These are phyloP conservation scores for Kryptolebias ocellatus DNA, from an alignment of 2,797 vertebrate species.

Conservation along the genomic window DNA sequence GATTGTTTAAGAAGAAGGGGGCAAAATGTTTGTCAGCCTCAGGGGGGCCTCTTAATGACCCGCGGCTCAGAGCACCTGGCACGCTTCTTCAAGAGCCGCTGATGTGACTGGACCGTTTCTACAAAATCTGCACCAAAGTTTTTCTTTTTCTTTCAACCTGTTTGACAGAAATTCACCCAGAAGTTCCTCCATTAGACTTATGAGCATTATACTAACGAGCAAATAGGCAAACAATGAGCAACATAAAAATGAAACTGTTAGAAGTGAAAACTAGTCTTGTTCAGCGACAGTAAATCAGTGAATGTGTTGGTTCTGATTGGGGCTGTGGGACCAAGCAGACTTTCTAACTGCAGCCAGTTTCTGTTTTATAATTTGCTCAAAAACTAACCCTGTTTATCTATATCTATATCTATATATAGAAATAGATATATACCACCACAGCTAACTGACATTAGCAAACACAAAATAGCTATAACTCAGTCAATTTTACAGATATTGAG, in stretches of 20 bases:
- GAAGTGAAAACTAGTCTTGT: background rate
- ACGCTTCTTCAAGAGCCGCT: background rate
- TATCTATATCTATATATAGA: too few species aligned
- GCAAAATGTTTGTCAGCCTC: background rate
- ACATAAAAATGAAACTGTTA: too few species aligned
- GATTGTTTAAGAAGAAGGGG: conserved; percentile 11
- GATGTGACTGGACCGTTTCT: background rate
- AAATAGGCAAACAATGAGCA: too few species aligned
- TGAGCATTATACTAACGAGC: too few species aligned
- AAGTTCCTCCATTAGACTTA: too few species aligned
- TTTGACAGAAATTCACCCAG: too few species aligned
- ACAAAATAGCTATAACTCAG: too few species aligned
- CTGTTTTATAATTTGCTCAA: background rate
- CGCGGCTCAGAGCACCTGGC: background rate
- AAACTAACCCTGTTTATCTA: background rate
- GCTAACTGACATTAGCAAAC: too few species aligned
- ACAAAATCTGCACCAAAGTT: background rate
- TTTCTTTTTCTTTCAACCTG: background rate
- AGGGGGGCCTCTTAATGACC: background rate
- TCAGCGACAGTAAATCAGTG: background rate
- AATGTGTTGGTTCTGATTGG: too few species aligned
- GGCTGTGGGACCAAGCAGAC: background rate
- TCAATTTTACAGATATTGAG: too few species aligned
- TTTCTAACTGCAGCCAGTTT: background rate
- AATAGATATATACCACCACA: too few species aligned